Conservation (phyloP, 2,888 invertebrate species). For the Acanthopleura granulata region DNA sequence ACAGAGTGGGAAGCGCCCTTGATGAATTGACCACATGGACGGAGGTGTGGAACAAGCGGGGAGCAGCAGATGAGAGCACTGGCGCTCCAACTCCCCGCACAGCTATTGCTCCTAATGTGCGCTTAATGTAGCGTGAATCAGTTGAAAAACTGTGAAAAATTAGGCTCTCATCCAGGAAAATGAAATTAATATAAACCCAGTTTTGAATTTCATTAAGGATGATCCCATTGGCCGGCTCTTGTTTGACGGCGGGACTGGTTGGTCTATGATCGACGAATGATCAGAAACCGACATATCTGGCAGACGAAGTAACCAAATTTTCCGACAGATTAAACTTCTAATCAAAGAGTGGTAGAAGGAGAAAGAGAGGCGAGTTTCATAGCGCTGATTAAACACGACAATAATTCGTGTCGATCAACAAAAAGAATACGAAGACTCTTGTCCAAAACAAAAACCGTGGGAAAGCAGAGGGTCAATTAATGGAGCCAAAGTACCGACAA, state of each 20-base stretch:
- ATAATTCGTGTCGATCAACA: conserved; percentile 3
- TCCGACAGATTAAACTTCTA: not conserved
- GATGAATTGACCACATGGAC: not conserved
- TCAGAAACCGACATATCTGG: not conserved
- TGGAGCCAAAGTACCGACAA: too few species aligned
- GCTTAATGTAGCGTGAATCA: conserved; percentile 33
- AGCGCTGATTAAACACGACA: conserved; percentile 16
- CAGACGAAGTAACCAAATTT: not conserved
- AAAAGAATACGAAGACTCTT: not conserved
- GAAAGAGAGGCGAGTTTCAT: conserved; percentile 11
- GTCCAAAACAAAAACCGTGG: too few species aligned
- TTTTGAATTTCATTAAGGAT: conserved; percentile 44
- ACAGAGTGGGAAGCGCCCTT: not conserved
- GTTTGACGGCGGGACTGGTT: not conserved
- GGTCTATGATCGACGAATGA: not conserved
- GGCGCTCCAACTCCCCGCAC: not conserved
- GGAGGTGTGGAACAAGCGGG: not conserved
- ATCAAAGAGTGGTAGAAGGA: conserved; percentile 4
- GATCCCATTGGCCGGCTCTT: not conserved
- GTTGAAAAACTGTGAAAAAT: conserved; percentile 25
- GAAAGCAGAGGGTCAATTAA: too few species aligned
- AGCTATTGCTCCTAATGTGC: conserved; percentile 7
- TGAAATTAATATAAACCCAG: conserved; percentile 43
- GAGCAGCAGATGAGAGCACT: conserved; percentile 1
- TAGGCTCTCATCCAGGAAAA: conserved; percentile 17